Percentiles rank a stretch among this genome's conserved stretches.
These are phyloP conservation scores for Myiotriccus ornatus DNA, from an alignment of 2,797 vertebrate genomes.

Conservation along the genomic window DNA sequence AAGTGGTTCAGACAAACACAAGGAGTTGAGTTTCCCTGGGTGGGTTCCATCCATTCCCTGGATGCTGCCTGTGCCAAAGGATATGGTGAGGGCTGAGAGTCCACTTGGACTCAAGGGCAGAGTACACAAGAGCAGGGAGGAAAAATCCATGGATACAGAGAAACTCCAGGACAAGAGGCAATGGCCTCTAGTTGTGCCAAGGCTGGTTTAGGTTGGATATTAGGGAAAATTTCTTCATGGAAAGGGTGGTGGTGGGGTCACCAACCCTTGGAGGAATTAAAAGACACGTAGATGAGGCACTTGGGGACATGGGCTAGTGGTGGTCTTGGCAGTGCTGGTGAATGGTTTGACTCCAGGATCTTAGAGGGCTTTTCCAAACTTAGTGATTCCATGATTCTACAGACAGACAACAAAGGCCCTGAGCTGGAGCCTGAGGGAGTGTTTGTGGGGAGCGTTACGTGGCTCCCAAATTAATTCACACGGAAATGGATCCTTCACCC, in stretches of 20 bases:
- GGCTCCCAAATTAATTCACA: neutral
- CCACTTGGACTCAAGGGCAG: neutral
- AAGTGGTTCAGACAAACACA: neutral
- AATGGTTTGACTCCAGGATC: accelerated
- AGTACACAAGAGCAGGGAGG: neutral
- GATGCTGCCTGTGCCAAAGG: neutral
- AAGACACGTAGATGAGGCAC: neutral
- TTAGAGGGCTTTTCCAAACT: neutral
- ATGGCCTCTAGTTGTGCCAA: neutral
- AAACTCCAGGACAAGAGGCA: neutral
- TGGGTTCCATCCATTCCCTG: neutral
- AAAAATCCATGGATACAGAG: neutral
- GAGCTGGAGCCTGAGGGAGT: neutral
- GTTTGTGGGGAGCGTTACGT: neutral
- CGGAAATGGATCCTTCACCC: neutral
- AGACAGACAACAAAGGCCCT: accelerated
- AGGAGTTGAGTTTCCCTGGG: neutral
- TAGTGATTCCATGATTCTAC: neutral
- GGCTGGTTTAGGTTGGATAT: neutral
- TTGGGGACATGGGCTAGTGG: neutral
- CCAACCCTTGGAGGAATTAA: neutral
- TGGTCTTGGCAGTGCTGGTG: neutral
- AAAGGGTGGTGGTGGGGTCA: neutral
- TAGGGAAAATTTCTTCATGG: neutral
- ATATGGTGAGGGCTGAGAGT: neutral